These are phyloP conservation scores for Zoanthus sansibaricus DNA, from an alignment of 92 coral and sea anemone species.

Conservation along the genomic window DNA sequence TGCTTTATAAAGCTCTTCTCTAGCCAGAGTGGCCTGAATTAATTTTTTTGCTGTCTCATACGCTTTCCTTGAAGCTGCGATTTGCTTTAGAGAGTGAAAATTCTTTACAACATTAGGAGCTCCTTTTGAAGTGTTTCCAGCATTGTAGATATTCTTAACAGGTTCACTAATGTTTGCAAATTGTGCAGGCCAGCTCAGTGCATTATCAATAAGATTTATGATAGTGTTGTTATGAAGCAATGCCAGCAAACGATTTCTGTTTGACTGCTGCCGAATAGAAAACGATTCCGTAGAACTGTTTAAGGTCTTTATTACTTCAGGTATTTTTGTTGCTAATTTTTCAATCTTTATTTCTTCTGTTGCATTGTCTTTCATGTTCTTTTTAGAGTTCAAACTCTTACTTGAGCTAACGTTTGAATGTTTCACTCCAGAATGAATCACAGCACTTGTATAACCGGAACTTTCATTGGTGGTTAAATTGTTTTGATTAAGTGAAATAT, in stretches of 20 bases:
- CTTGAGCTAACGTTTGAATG: background rate
- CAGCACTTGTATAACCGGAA: background rate
- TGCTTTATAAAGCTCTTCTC: slow-evolving; percentile 85
- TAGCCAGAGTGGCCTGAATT: slow-evolving; percentile 85
- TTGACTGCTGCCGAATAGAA: background rate
- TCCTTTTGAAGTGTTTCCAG: slow-evolving; percentile 4
- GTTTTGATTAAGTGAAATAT: background rate
- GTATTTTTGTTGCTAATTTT: background rate
- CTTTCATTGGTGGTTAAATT: background rate
- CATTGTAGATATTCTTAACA: background rate
- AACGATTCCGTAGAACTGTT: background rate
- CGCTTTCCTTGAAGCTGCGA: slow-evolving; percentile 79
- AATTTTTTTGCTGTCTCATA: slow-evolving; percentile 84
- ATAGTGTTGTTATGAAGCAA: slow-evolving; percentile 33
- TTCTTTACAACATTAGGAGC: background rate
- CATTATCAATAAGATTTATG: slow-evolving; percentile 23
- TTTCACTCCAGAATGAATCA: background rate
- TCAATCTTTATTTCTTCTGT: background rate
- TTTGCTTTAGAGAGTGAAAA: slow-evolving; percentile 61
- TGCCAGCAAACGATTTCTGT: slow-evolving; percentile 29
- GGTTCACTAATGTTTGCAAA: background rate
- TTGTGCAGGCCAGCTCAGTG: background rate
- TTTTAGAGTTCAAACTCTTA: background rate
- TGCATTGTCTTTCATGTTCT: background rate
- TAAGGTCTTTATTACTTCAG: background rate